phyloP scores from a whole-genome alignment of 2,113 vertebrate genomes.

The Mormoops blainvillei region DNA sequence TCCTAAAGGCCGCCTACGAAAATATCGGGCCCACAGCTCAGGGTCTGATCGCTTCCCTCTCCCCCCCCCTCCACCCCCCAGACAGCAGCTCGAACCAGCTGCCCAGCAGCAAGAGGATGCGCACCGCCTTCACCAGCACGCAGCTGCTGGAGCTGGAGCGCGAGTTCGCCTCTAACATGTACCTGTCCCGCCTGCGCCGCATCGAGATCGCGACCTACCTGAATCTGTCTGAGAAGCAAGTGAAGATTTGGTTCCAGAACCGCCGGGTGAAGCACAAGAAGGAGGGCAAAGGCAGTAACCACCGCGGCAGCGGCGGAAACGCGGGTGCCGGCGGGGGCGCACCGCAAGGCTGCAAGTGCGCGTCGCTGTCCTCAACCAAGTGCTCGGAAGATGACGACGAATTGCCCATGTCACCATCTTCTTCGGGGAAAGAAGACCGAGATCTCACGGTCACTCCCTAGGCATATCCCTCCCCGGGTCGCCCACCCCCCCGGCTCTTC shows the following conservation, averaged over 20 bases:
- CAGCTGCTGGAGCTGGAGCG: slow-evolving; percentile 98
- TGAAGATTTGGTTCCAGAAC: slow-evolving; percentile 99
- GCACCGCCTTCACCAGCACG: slow-evolving; percentile 99
- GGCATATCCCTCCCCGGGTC: background rate
- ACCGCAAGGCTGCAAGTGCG: slow-evolving; percentile 92
- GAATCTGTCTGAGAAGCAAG: slow-evolving; percentile 98
- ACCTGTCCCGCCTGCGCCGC: slow-evolving; percentile 96
- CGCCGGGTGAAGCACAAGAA: slow-evolving; percentile 99
- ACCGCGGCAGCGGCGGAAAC: slow-evolving; percentile 57
- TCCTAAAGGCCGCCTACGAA: background rate
- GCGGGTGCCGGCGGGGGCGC: slow-evolving; percentile 67
- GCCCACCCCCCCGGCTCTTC: background rate
- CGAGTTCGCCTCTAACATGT: slow-evolving; percentile 99
- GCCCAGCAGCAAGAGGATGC: slow-evolving; percentile 98
- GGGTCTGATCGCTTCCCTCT: slow-evolving; percentile 22
- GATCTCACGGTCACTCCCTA: slow-evolving; percentile 91
- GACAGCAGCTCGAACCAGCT: slow-evolving; percentile 91
- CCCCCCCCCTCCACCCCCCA: slow-evolving; percentile 65
- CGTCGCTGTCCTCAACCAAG: slow-evolving; percentile 89
- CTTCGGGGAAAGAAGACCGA: slow-evolving; percentile 95
- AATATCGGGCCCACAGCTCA: background rate
- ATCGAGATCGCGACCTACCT: slow-evolving; percentile 99
- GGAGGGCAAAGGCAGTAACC: slow-evolving; percentile 92
- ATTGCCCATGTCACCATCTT: slow-evolving; percentile 92
- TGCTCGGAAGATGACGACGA: slow-evolving; percentile 95